phyloP scores from a whole-genome alignment of 2,113 vertebrate genomes.

The Solenodon paradoxus region DNA sequence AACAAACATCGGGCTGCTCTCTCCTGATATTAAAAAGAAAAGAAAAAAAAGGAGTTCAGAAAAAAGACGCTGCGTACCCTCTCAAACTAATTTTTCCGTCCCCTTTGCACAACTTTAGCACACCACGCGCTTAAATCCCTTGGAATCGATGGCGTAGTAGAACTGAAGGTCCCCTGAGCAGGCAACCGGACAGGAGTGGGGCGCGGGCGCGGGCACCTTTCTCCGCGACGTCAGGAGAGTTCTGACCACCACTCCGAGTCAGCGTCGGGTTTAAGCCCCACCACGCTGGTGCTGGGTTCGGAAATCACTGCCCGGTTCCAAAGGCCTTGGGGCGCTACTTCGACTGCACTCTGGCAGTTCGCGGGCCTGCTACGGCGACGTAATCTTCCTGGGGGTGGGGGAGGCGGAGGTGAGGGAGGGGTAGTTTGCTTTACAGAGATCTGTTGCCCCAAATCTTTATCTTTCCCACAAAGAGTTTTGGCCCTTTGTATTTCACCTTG shows the following conservation, averaged over 20 bases:
- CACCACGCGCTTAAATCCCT: conserved; percentile 33
- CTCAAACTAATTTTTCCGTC: conserved; percentile 22
- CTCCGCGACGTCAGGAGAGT: not conserved
- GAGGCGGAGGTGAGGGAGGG: not conserved
- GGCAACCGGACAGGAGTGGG: not conserved
- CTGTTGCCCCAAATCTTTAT: not conserved
- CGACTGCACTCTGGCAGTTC: not conserved
- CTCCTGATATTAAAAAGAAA: not conserved
- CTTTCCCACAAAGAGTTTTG: conserved; percentile 11
- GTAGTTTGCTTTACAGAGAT: not conserved
- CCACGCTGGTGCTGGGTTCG: not conserved
- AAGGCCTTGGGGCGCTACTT: not conserved
- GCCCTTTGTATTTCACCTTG: conserved; percentile 54
- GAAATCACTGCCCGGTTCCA: not conserved
- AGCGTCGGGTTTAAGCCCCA: not conserved
- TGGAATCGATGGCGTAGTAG: not conserved
- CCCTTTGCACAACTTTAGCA: conserved; percentile 20
- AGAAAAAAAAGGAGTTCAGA: no score
- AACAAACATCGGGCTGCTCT: not conserved
- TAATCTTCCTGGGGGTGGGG: not conserved
- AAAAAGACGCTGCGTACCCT: not conserved
- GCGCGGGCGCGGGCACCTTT: not conserved
- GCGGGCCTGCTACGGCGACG: not conserved
- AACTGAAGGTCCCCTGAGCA: not conserved
- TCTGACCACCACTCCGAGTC: not conserved